Percentiles rank a stretch among this genome's conserved stretches.
These are phyloP conservation scores for Thalassaphorura encarpata DNA, from an alignment of 1,140 invertebrate species.

Conservation along the genomic window DNA sequence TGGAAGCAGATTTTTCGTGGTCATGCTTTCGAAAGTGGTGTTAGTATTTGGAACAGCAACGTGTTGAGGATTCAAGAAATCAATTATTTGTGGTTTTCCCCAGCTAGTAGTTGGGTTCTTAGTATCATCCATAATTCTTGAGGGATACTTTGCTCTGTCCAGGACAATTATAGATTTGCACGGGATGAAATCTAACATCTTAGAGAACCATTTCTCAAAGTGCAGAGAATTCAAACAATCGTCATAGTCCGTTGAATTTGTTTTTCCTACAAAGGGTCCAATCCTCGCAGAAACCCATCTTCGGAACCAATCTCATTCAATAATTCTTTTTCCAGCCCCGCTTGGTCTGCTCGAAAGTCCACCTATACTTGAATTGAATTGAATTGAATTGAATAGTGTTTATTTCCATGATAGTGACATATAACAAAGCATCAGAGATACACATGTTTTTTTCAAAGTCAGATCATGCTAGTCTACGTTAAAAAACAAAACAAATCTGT, in stretches of 20 bases:
- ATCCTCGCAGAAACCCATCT: not conserved
- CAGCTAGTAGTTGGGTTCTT: conserved; percentile 1
- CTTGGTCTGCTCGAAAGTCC: too few species aligned
- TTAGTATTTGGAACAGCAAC: not conserved
- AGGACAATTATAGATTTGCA: conserved; percentile 9
- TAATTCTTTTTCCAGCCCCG: not conserved
- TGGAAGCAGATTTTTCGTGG: not conserved
- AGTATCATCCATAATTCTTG: not conserved
- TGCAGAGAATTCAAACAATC: conserved; percentile 13
- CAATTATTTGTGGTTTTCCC: conserved; percentile 3
- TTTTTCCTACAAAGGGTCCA: conserved; percentile 15
- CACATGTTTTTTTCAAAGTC: too few species aligned
- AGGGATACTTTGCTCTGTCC: conserved; percentile 15
- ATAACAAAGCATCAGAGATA: not conserved
- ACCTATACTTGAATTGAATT: too few species aligned
- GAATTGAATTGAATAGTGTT: too few species aligned
- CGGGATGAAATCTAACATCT: not conserved
- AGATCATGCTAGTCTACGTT: too few species aligned
- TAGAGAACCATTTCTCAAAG: conserved; percentile 9
- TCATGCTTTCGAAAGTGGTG: not conserved
- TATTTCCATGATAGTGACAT: too few species aligned
- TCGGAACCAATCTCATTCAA: not conserved
- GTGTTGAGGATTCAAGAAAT: not conserved
- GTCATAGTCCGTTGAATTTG: conserved; percentile 15
- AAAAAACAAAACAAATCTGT: too few species aligned